A percentile compares a stretch with the other conserved stretches of the same genome.
Conservation (phyloP, 2,113 vertebrate species). For the Orientallactaga bullata region DNA sequence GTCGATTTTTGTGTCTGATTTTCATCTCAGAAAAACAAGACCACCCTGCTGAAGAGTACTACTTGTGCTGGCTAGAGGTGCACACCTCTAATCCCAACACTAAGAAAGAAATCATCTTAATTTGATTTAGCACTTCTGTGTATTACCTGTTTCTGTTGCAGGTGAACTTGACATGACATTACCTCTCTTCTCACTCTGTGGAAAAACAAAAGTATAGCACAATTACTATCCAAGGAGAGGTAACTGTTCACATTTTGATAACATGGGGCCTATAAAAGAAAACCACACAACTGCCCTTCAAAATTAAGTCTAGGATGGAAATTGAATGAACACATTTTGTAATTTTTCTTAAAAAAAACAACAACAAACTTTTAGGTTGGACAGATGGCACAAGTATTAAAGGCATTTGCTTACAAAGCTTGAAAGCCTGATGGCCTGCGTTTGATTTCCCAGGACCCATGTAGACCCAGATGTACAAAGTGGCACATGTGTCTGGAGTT, state of each 20-base stretch:
- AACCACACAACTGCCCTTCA: slow-evolving; percentile 31
- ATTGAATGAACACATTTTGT: slow-evolving; percentile 34
- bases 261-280: slow-evolving; percentile 15
- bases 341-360: slow-evolving; percentile 4
- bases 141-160: slow-evolving; percentile 90
- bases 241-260: neutral
- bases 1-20: slow-evolving; percentile 33
- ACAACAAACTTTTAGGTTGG: neutral
- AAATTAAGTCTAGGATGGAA: slow-evolving; percentile 57
- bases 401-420: neutral
- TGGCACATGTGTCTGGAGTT: too few species aligned
- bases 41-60: neutral
- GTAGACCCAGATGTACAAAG: too few species aligned
- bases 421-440: neutral
- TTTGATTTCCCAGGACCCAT: neutral
- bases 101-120: neutral
- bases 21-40: slow-evolving; percentile 43
- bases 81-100: neutral
- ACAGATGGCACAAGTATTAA: neutral
- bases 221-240: slow-evolving; percentile 55
- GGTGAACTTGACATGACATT: slow-evolving; percentile 87
- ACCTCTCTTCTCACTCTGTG: slow-evolving; percentile 93
- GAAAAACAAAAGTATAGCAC: slow-evolving; percentile 73
- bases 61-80: neutral
- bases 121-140: neutral